Conservation (phyloP, 2,888 invertebrate genomes). For the Gibbula magus region DNA sequence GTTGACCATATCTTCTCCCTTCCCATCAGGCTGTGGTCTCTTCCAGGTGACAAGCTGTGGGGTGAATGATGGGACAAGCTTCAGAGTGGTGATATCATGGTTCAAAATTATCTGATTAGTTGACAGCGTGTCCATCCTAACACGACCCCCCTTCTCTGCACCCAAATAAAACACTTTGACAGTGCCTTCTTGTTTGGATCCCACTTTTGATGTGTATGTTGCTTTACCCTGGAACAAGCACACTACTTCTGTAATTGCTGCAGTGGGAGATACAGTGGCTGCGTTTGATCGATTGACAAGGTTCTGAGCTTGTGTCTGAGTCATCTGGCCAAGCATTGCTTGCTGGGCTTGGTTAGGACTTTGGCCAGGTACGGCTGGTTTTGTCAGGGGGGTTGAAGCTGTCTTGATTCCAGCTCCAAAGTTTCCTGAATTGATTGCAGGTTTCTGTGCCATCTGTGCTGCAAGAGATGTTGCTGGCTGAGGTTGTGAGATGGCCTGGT, state of each 20-base stretch:
- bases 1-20: conserved; percentile 26
- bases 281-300: background rate
- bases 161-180: conserved; percentile 7
- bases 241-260: background rate
- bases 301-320: conserved; percentile 7
- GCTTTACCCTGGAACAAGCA: conserved; percentile 1
- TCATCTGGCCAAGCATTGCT: background rate
- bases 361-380: background rate
- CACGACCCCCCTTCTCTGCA: background rate
- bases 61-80: conserved; percentile 20
- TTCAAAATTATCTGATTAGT: conserved; percentile 31
- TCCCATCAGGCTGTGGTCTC: conserved; percentile 25
- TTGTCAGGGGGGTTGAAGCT: conserved; percentile 4
- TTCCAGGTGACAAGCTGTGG: conserved; percentile 28
- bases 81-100: conserved; percentile 31
- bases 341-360: background rate
- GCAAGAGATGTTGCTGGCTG: conserved; percentile 2
- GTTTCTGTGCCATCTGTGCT: conserved; percentile 4
- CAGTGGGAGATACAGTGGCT: background rate
- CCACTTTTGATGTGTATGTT: conserved; percentile 20
- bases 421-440: background rate
- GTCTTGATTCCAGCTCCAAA: conserved; percentile 15
- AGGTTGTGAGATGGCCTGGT: conserved; percentile 1
- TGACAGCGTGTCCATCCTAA: conserved; percentile 2
- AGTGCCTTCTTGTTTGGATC: background rate